A percentile compares a stretch with the other conserved stretches of the same genome.
Conservation (phyloP, 2,113 vertebrate genomes). For the Elephantulus edwardii region DNA sequence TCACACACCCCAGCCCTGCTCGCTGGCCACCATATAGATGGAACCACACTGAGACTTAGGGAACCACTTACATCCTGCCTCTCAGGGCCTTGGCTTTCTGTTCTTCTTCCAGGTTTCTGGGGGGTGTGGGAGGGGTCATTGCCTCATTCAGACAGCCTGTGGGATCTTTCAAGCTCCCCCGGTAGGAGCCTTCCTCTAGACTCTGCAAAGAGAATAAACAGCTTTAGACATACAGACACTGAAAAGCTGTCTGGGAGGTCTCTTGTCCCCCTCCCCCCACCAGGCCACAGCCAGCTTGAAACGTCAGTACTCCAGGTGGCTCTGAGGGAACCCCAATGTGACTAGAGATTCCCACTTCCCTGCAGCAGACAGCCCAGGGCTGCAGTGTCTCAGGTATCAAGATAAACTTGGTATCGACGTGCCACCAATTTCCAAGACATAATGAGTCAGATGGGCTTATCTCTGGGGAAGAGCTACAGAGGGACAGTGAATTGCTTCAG, state of each 20-base stretch:
- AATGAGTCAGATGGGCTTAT: conserved; percentile 20
- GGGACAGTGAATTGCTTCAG: background rate
- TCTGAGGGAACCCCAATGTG: background rate
- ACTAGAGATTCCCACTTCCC: background rate
- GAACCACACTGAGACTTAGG: background rate
- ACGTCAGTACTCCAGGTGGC: background rate
- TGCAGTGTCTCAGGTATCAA: background rate
- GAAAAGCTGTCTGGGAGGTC: background rate
- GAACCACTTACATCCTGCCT: conserved; percentile 93
- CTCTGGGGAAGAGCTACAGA: background rate
- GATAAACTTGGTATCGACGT: background rate
- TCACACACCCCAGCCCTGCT: background rate
- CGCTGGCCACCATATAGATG: fast-evolving
- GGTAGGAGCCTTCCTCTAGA: conserved; percentile 92
- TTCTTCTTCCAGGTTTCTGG: conserved; percentile 94
- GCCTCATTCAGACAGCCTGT: conserved; percentile 85
- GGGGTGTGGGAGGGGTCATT: conserved; percentile 83
- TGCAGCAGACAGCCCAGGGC: background rate
- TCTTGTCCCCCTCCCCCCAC: background rate
- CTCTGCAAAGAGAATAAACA: conserved; percentile 84
- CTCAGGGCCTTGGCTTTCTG: conserved; percentile 97
- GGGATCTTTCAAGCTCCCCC: conserved; percentile 88
- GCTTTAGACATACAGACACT: conserved; percentile 27
- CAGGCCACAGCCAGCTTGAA: background rate
- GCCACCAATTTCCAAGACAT: conserved; percentile 22